Conservation (phyloP, 2,888 invertebrate genomes). For the Monoplex corrugatus region DNA sequence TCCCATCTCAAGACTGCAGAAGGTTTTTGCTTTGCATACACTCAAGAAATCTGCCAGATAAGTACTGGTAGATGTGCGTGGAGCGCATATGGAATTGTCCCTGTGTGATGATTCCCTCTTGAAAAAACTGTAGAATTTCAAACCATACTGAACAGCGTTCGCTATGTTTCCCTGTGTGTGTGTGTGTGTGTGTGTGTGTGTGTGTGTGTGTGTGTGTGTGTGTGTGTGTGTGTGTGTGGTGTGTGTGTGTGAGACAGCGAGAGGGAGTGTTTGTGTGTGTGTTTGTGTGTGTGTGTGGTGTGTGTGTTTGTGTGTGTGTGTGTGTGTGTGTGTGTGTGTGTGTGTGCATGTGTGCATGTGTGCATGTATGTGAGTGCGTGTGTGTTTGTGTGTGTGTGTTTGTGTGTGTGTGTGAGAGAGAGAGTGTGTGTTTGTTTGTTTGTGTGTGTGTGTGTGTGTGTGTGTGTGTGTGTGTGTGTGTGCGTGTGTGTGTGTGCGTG, state of each 20-base stretch:
- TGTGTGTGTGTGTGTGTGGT: neutral
- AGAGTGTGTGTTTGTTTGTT: neutral
- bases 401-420: too few relatives aligned
- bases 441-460: too few relatives aligned
- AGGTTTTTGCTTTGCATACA: neutral
- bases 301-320: neutral
- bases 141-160: too few relatives aligned
- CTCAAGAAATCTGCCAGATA: neutral
- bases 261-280: neutral
- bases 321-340: neutral
- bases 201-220: conserved; percentile 16
- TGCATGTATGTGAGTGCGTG: neutral
- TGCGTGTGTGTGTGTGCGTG: too few relatives aligned
- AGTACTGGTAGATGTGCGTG: neutral
- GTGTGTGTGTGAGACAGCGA: too few relatives aligned
- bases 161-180: neutral
- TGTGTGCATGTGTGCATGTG: neutral
- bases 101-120: too few relatives aligned
- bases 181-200: neutral
- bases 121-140: too few relatives aligned
- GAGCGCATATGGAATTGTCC: too few relatives aligned
- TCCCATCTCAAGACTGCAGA: neutral
- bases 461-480: too few relatives aligned
- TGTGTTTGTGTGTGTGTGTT: neutral
- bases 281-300: conserved; percentile 15